Conservation (phyloP, 2,888 invertebrate genomes). For the Drosophila aldrichi region DNA sequence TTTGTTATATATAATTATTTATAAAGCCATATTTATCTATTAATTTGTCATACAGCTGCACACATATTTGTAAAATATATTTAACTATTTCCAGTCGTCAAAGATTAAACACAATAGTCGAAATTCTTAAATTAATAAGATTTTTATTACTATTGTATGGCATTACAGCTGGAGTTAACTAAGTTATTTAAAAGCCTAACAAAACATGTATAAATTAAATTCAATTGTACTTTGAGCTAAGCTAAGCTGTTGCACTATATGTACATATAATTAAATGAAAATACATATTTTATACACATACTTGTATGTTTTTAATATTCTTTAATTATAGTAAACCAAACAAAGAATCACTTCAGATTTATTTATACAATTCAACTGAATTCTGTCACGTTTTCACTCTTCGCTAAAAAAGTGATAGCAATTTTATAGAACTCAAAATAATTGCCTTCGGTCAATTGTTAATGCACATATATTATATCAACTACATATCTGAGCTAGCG, state of each 20-base stretch:
- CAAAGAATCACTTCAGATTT: not conserved
- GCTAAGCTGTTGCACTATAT: not conserved
- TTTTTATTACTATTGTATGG: not conserved
- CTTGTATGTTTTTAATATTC: not conserved
- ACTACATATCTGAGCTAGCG: slow-evolving; percentile 1
- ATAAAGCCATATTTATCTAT: too few species aligned
- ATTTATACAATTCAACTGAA: not conserved
- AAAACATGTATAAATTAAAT: not conserved
- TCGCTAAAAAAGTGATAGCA: not conserved
- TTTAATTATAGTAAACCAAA: not conserved
- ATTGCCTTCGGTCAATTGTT: not conserved
- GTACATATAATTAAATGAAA: not conserved
- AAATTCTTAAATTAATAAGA: not conserved
- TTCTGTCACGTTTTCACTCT: not conserved
- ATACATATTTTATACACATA: too few species aligned
- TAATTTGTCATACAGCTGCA: too few species aligned
- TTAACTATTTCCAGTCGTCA: not conserved
- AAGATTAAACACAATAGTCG: too few species aligned
- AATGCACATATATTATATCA: not conserved
- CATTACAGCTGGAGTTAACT: not conserved
- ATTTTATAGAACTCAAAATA: not conserved
- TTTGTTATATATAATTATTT: too few species aligned
- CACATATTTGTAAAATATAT: not conserved
- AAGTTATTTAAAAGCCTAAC: not conserved
- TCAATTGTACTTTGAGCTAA: not conserved